Percentiles rank a stretch among this genome's conserved stretches.
Evolutionary conservation across 2,888 invertebrate species (phyloP).

Genomic region (Tenthredo distinguenda): DNA sequence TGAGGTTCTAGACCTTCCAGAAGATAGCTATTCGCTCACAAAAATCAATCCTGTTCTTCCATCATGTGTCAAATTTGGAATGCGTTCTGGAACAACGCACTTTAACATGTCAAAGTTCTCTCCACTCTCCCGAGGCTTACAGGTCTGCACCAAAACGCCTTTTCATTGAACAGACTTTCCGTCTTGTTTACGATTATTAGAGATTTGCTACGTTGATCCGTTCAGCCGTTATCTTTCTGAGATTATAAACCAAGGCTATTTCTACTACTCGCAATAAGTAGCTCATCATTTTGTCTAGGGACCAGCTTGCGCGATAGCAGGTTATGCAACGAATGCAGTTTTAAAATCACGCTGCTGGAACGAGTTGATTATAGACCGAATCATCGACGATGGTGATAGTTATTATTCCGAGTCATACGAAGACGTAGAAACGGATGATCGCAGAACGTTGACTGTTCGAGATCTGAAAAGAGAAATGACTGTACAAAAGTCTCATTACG

Average conservation of each 20-base stretch:
- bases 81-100: slow-evolving; percentile 71
- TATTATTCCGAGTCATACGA: slow-evolving; percentile 72
- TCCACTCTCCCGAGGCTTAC: slow-evolving; percentile 74
- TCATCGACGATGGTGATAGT: slow-evolving; percentile 73
- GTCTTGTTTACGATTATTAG: background rate
- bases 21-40: slow-evolving; percentile 70
- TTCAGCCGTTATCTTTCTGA: background rate
- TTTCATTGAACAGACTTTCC: background rate
- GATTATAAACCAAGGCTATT: background rate
- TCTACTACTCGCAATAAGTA: background rate
- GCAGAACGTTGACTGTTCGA: slow-evolving; percentile 64
- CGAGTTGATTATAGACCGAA: slow-evolving; percentile 71
- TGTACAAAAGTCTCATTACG: slow-evolving; percentile 66
- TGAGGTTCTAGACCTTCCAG: slow-evolving; percentile 65
- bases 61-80: slow-evolving; percentile 66
- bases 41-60: slow-evolving; percentile 68
- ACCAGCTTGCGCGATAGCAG: slow-evolving; percentile 72
- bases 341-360: slow-evolving; percentile 72
- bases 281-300: slow-evolving; percentile 65
- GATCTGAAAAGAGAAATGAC: slow-evolving; percentile 66
- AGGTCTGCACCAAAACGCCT: slow-evolving; percentile 63
- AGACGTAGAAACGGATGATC: slow-evolving; percentile 65
- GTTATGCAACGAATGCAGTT: slow-evolving; percentile 70
- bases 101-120: slow-evolving; percentile 69
- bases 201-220: background rate